A percentile compares a stretch with the other conserved stretches of the same genome.
Conservation (phyloP, 2,888 invertebrate species). For the Polydrusus cervinus region DNA sequence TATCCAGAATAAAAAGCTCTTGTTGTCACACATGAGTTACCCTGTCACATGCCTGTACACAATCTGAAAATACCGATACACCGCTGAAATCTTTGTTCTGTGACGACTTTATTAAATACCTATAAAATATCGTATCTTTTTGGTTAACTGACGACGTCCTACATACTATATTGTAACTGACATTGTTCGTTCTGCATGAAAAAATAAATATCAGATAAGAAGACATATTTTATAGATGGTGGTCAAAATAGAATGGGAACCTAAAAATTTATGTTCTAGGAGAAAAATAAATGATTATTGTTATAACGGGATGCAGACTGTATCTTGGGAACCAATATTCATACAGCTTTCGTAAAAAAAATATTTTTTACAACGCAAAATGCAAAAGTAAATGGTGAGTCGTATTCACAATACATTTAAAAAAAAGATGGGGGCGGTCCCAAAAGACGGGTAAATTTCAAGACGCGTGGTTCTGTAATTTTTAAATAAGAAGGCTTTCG, state of each 20-base stretch:
- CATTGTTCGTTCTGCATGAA: constrained; percentile 6
- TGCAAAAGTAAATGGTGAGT: too few species aligned
- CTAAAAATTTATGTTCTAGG: too few species aligned
- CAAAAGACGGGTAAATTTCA: too few species aligned
- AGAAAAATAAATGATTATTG: too few species aligned
- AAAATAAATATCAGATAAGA: constrained; percentile 8
- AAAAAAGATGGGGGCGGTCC: too few species aligned
- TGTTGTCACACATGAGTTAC: constrained; percentile 29
- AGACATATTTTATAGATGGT: not conserved
- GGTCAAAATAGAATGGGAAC: not conserved
- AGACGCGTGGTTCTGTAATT: too few species aligned
- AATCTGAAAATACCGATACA: constrained; percentile 37
- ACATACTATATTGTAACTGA: constrained; percentile 1
- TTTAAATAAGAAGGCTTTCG: too few species aligned
- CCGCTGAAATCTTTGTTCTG: constrained; percentile 30
- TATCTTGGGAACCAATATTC: too few species aligned
- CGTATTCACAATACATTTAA: too few species aligned
- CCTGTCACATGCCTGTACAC: constrained; percentile 32
- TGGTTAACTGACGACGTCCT: not conserved
- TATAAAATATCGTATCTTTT: constrained; percentile 27
- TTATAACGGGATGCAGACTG: too few species aligned
- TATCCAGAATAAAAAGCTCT: constrained; percentile 32
- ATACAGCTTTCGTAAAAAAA: too few species aligned
- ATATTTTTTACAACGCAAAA: too few species aligned
- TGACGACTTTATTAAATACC: constrained; percentile 34